Percentiles rank a stretch among this genome's conserved stretches.
These are phyloP conservation scores for Pygathrix nemaeus DNA, from an alignment of 2,113 vertebrate species.

Conservation along the genomic window DNA sequence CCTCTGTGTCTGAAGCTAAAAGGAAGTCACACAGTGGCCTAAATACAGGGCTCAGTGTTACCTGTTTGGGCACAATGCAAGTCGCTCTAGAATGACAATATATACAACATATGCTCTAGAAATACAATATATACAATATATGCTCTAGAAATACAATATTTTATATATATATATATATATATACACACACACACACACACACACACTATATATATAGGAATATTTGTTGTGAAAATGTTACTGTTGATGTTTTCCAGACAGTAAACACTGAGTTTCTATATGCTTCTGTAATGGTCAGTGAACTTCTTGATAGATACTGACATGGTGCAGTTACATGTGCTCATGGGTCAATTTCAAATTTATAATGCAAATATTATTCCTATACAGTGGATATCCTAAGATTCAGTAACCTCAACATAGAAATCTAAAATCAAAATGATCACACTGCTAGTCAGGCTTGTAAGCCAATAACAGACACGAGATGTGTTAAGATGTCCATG, in stretches of 20 bases:
- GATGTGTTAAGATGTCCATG: not conserved
- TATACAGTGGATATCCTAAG: not conserved
- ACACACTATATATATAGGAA: not conserved
- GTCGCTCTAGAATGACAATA: not conserved
- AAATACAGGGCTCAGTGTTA: not conserved
- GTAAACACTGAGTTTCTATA: not conserved
- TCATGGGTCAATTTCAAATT: not conserved
- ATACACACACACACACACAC: too few relatives aligned
- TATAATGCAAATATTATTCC: not conserved
- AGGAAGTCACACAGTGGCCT: not conserved
- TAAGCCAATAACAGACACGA: not conserved
- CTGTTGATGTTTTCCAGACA: not conserved
- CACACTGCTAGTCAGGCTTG: not conserved
- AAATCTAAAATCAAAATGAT: not conserved
- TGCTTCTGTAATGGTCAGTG: not conserved
- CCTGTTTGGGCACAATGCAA: not conserved
- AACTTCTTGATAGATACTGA: not conserved
- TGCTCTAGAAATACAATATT: too few relatives aligned
- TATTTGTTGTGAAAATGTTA: not conserved
- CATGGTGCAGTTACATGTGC: not conserved
- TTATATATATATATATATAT: too few relatives aligned
- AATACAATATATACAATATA: not conserved
- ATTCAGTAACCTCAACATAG: not conserved
- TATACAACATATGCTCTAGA: not conserved
- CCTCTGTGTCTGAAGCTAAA: not conserved